Percentiles rank a stretch among this genome's conserved stretches.
phyloP scores from a whole-genome alignment of 2,888 invertebrate species.

The Drosophila quinaria region DNA sequence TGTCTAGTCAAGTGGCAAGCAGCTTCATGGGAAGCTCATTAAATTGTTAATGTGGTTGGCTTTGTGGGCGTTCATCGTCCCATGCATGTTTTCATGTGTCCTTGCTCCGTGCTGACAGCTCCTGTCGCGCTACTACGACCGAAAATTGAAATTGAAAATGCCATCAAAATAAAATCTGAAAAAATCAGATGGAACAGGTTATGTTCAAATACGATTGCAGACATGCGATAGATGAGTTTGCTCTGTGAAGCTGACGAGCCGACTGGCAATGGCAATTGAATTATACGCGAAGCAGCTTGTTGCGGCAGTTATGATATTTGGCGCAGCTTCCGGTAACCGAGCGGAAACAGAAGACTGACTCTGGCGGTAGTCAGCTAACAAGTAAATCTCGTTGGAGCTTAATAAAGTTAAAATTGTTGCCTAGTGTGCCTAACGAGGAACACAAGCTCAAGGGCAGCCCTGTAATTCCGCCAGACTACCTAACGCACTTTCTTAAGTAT shows the following conservation, averaged over 20 bases:
- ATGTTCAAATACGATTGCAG: conserved; percentile 22
- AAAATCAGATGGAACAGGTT: conserved; percentile 4
- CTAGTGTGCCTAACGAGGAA: neutral
- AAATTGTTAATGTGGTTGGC: conserved; percentile 72
- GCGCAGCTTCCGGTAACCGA: conserved; percentile 55
- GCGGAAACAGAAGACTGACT: conserved; percentile 57
- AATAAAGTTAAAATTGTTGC: conserved; percentile 48
- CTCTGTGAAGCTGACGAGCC: conserved; percentile 37
- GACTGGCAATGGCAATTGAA: conserved; percentile 49
- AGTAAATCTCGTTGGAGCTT: conserved; percentile 31
- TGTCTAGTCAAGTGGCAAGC: conserved; percentile 67
- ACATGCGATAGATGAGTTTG: conserved; percentile 13
- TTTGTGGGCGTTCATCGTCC: conserved; percentile 17
- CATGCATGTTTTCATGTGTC: conserved; percentile 16
- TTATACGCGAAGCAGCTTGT: conserved; percentile 45
- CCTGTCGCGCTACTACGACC: conserved; percentile 25
- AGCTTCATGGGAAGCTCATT: conserved; percentile 60
- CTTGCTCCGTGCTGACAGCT: conserved; percentile 26
- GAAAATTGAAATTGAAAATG: conserved; percentile 55
- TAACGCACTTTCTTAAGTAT: neutral
- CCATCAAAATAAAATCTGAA: conserved; percentile 36
- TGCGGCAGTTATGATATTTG: conserved; percentile 67
- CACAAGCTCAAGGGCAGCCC: neutral
- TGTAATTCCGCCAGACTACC: neutral
- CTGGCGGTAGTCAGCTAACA: conserved; percentile 24